These are phyloP conservation scores for Perognathus longimembris DNA, from an alignment of 2,113 vertebrate species.

Conservation along the genomic window DNA sequence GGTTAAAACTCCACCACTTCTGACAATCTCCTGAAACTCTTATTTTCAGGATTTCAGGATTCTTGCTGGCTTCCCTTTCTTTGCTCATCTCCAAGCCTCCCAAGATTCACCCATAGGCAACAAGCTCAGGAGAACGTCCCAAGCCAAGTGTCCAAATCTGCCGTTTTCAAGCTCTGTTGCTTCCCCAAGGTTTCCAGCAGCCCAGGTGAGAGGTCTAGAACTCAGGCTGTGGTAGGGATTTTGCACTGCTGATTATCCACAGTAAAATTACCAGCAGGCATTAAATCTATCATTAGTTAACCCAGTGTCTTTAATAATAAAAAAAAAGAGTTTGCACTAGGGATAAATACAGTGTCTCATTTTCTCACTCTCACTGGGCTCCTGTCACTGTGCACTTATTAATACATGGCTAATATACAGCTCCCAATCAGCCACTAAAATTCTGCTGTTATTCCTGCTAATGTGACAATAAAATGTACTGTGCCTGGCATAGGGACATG, in stretches of 20 bases:
- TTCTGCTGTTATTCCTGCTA: conserved; percentile 84
- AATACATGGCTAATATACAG: conserved; percentile 83
- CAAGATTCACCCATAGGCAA: not conserved
- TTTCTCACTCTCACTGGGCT: conserved; percentile 83
- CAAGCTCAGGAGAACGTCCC: not conserved
- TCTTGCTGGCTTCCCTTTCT: too few relatives aligned
- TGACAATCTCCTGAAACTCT: not conserved
- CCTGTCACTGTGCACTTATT: conserved; percentile 84
- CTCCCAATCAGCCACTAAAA: conserved; percentile 86
- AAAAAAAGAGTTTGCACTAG: conserved; percentile 86
- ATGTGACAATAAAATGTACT: conserved; percentile 81
- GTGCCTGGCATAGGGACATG: conserved; percentile 51
- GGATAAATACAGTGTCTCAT: conserved; percentile 86
- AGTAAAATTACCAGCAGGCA: conserved; percentile 83
- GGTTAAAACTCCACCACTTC: not conserved
- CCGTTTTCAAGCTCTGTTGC: not conserved
- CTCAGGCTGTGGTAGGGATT: conserved; percentile 61
- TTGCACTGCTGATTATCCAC: conserved; percentile 79
- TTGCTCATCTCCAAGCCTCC: not conserved
- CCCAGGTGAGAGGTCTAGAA: conserved; percentile 33
- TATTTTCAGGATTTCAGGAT: not conserved
- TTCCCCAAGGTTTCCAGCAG: conserved; percentile 22
- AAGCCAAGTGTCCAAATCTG: not conserved
- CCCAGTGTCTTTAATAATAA: conserved; percentile 85
- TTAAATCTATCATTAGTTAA: conserved; percentile 87